Conservation (phyloP, 2,888 invertebrate species). For the Parelbella ahira region DNA sequence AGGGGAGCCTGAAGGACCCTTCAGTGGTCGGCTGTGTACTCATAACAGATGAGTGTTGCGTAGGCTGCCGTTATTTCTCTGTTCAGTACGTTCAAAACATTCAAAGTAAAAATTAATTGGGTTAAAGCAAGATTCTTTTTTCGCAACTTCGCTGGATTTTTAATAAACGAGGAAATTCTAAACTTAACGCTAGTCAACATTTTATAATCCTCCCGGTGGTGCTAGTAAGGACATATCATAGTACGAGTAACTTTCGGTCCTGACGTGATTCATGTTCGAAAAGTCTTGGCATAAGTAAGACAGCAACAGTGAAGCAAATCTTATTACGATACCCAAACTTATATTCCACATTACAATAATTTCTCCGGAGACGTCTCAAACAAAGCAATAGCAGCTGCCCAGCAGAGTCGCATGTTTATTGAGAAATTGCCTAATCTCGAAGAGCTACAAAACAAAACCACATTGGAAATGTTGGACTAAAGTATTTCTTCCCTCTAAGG, state of each 20-base stretch:
- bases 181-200: slow-evolving; percentile 1
- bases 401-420: slow-evolving; percentile 70
- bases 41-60: slow-evolving; percentile 68
- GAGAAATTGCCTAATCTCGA: slow-evolving; percentile 76
- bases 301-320: slow-evolving; percentile 59
- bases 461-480: slow-evolving; percentile 77
- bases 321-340: slow-evolving; percentile 49
- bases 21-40: slow-evolving; percentile 67
- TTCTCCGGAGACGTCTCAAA: slow-evolving; percentile 74
- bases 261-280: slow-evolving; percentile 7
- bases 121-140: slow-evolving; percentile 32
- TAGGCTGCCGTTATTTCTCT: slow-evolving; percentile 57
- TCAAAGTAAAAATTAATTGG: slow-evolving; percentile 69
- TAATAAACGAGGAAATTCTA: slow-evolving; percentile 32
- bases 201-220: no score
- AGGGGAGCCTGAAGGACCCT: slow-evolving; percentile 61
- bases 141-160: slow-evolving; percentile 36
- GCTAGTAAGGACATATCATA: background rate
- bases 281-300: slow-evolving; percentile 27
- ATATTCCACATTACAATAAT: slow-evolving; percentile 72
- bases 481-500: slow-evolving; percentile 78
- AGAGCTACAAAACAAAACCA: slow-evolving; percentile 79
- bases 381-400: slow-evolving; percentile 71
- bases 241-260: slow-evolving; percentile 13
- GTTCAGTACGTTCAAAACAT: slow-evolving; percentile 66